phyloP scores from a whole-genome alignment of 23 tunicate genomes.

The Halocynthia aurantium region DNA sequence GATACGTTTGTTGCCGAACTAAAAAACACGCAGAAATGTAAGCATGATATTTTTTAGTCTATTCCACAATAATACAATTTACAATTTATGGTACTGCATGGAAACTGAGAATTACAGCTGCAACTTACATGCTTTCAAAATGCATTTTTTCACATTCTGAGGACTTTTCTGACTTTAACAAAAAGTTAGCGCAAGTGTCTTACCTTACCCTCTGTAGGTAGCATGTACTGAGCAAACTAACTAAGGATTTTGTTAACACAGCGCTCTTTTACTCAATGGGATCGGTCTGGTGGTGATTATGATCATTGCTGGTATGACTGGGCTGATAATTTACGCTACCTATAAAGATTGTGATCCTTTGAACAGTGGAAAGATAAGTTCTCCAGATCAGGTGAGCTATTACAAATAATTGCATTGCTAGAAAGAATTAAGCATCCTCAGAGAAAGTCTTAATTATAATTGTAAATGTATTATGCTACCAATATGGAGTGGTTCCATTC shows the following conservation, averaged over 20 bases:
- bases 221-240: too few relatives aligned
- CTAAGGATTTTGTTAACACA: background rate
- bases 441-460: too few relatives aligned
- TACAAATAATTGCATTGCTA: background rate
- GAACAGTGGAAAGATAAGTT: slow-evolving; percentile 26
- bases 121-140: too few relatives aligned
- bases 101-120: too few relatives aligned
- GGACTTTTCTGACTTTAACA: too few relatives aligned
- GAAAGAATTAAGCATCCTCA: too few relatives aligned
- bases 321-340: slow-evolving; percentile 76
- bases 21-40: slow-evolving; percentile 75
- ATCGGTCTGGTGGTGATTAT: slow-evolving; percentile 67
- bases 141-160: too few relatives aligned
- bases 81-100: too few relatives aligned
- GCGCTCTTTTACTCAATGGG: slow-evolving; percentile 58
- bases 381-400: slow-evolving; percentile 71
- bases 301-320: slow-evolving; percentile 92
- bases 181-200: too few relatives aligned
- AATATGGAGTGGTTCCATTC: too few relatives aligned
- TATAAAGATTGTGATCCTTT: slow-evolving; percentile 76
- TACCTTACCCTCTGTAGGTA: too few relatives aligned
- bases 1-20: slow-evolving; percentile 60
- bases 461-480: too few relatives aligned
- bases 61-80: background rate
- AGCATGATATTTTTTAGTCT: background rate